Evolutionary conservation across 2,113 vertebrate species (phyloP).

Genomic region (Ahaetulla prasina): DNA sequence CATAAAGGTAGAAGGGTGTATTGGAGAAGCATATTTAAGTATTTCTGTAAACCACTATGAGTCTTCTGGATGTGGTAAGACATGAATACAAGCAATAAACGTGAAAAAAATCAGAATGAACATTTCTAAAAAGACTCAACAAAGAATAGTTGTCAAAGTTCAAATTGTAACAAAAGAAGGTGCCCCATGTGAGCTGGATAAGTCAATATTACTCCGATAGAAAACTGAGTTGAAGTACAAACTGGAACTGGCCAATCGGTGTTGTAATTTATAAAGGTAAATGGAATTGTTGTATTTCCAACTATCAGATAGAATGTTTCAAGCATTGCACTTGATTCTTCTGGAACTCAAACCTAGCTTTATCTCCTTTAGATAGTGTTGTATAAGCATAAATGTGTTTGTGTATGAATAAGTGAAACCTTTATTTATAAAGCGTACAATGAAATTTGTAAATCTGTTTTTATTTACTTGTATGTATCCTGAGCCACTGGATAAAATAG

Average conservation of each 20-base stretch:
- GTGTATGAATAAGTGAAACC: neutral
- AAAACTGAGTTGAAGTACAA: neutral
- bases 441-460: neutral
- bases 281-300: neutral
- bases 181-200: neutral
- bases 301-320: neutral
- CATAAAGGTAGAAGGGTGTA: neutral
- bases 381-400: neutral
- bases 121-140: neutral
- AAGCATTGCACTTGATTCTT: neutral
- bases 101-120: neutral
- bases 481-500: neutral
- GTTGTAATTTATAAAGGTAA: neutral
- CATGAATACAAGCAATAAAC: neutral
- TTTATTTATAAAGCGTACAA: neutral
- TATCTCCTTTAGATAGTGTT: neutral
- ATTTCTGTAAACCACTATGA: neutral
- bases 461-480: neutral
- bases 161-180: neutral
- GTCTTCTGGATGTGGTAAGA: neutral
- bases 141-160: neutral
- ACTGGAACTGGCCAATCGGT: neutral
- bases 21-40: neutral
- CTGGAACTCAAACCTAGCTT: neutral
- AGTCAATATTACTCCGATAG: neutral